Percentiles rank a stretch among this genome's conserved stretches.
These are phyloP conservation scores for Wiebesia pumilae DNA, from an alignment of 1,140 invertebrate genomes.

Conservation along the genomic window DNA sequence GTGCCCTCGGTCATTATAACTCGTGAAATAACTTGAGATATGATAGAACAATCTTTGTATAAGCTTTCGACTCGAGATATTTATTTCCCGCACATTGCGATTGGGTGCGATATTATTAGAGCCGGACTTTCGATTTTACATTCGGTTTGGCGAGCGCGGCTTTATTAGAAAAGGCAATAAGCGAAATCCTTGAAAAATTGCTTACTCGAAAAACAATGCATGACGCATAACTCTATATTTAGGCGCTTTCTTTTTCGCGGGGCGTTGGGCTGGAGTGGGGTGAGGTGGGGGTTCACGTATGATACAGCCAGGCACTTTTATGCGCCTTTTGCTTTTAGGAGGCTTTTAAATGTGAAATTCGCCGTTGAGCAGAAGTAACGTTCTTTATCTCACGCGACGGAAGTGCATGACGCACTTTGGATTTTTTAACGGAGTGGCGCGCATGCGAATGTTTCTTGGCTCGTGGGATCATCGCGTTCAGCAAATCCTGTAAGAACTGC, in stretches of 20 bases:
- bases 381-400: background rate
- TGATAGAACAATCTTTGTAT: background rate
- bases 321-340: background rate
- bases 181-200: conserved; percentile 37
- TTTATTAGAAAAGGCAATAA: conserved; percentile 32
- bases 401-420: conserved; percentile 9
- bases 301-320: background rate
- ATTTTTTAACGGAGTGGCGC: background rate
- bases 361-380: background rate
- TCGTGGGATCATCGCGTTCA: background rate
- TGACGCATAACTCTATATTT: conserved; percentile 34
- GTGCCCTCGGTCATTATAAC: background rate
- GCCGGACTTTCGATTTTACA: background rate
- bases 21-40: background rate
- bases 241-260: conserved; percentile 37
- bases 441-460: background rate
- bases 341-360: background rate
- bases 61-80: background rate
- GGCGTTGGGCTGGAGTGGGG: background rate
- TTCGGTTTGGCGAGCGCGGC: background rate
- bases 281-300: background rate
- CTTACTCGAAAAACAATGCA: conserved; percentile 30
- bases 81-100: background rate
- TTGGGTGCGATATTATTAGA: background rate
- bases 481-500: background rate